Evolutionary conservation across 2,113 vertebrate genomes (phyloP).

Genomic region (Nerophis lumbriciformis): DNA sequence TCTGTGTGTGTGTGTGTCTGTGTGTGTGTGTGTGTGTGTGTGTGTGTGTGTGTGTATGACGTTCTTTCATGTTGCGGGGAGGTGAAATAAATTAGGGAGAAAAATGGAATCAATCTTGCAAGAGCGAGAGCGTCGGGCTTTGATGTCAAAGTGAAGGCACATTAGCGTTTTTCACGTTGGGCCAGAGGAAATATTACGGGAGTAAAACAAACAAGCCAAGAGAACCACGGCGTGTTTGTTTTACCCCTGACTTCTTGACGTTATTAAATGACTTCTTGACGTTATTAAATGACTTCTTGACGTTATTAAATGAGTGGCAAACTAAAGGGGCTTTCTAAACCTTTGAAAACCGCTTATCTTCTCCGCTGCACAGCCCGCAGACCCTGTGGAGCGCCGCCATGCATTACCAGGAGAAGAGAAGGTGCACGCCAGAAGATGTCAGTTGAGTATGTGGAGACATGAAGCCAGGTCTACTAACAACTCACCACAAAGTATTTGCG

Average conservation of each 20-base stretch:
- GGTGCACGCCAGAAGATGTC: constrained; percentile 20
- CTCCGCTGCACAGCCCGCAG: background rate
- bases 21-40: constrained; percentile 2
- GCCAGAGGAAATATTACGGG: constrained; percentile 18
- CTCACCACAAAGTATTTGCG: background rate
- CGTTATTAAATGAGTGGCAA: constrained; percentile 4
- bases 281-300: constrained; percentile 4
- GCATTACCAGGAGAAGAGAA: background rate
- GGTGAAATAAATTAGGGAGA: constrained; percentile 9
- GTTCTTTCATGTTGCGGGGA: constrained; percentile 33
- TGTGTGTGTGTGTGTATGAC: background rate
- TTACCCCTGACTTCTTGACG: background rate
- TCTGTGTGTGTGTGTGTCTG: background rate
- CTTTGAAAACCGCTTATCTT: constrained; percentile 5
- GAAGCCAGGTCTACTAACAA: background rate
- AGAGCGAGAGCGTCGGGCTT: constrained; percentile 30
- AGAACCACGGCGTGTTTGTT: background rate
- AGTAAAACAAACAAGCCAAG: constrained; percentile 35
- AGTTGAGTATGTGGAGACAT: background rate
- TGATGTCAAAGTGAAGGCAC: constrained; percentile 33
- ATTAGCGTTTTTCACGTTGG: constrained; percentile 30
- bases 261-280: constrained; percentile 1
- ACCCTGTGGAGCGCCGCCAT: background rate
- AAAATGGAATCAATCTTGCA: constrained; percentile 10
- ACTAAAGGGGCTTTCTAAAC: background rate